Evolutionary conservation across 2,113 vertebrate genomes (phyloP).

Genomic region (Taurulus bubalis): DNA sequence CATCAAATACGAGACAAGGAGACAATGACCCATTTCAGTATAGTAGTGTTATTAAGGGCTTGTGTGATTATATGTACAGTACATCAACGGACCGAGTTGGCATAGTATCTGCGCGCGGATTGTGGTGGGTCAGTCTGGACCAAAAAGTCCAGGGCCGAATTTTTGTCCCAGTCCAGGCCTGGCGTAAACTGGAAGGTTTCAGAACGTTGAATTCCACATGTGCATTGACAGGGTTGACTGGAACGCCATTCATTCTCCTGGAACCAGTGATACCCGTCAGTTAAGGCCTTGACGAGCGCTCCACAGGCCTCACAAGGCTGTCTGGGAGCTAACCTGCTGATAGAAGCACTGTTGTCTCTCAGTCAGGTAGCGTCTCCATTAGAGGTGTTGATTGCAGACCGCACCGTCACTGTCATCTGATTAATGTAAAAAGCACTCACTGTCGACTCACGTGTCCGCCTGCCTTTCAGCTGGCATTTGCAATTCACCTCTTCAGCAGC

Average conservation of each 20-base stretch:
- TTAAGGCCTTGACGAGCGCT: conserved; percentile 41
- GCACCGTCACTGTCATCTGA: conserved; percentile 47
- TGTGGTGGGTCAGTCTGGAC: too few species aligned
- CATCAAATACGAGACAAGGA: too few species aligned
- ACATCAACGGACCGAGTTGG: too few species aligned
- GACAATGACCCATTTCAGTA: too few species aligned
- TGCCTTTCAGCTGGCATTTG: conserved; percentile 29
- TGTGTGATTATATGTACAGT: too few species aligned
- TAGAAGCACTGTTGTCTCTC: conserved; percentile 41
- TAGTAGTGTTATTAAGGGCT: too few species aligned
- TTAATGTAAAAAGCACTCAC: conserved; percentile 44
- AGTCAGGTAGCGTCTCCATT: conserved; percentile 64
- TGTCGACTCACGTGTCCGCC: conserved; percentile 29
- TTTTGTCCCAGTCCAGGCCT: too few species aligned
- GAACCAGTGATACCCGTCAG: conserved; percentile 32
- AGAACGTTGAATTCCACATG: background rate
- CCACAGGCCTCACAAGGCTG: conserved; percentile 23
- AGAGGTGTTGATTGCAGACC: conserved; percentile 45
- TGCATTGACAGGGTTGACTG: background rate
- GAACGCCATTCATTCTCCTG: conserved; percentile 34
- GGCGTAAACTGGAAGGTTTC: background rate
- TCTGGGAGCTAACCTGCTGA: conserved; percentile 59
- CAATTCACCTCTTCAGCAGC: conserved; percentile 14
- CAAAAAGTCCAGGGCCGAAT: too few species aligned
- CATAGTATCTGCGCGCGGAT: too few species aligned